phyloP scores from a whole-genome alignment of 2,113 vertebrate genomes.

The Spermophilus dauricus region DNA sequence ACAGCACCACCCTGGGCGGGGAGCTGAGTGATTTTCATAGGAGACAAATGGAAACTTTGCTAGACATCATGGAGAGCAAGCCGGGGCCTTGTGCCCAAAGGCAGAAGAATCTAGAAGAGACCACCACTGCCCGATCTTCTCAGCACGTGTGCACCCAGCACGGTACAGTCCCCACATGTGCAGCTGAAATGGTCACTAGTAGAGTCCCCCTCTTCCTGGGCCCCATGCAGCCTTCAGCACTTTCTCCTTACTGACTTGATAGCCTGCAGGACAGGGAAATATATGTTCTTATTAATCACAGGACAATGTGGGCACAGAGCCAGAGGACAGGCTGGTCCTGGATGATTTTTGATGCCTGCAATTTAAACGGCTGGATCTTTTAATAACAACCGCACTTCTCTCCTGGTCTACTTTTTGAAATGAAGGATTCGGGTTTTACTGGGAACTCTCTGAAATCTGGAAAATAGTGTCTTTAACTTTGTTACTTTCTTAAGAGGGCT shows the following conservation, averaged over 20 bases:
- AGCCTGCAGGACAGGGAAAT: neutral
- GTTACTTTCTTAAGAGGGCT: neutral
- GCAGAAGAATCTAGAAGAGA: slow-evolving; percentile 44
- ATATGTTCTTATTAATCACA: slow-evolving; percentile 48
- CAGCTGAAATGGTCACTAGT: neutral
- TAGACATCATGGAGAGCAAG: neutral
- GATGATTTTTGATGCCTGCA: slow-evolving; percentile 6
- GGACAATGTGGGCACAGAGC: slow-evolving; percentile 38
- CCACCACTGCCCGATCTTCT: neutral
- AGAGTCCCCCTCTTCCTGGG: neutral
- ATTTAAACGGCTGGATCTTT: slow-evolving; percentile 1
- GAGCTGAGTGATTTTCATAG: slow-evolving; percentile 2
- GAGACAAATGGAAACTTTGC: slow-evolving; percentile 12
- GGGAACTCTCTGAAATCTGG: slow-evolving; percentile 15
- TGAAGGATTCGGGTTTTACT: slow-evolving; percentile 9
- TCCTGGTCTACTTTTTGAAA: slow-evolving; percentile 32
- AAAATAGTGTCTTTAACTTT: neutral
- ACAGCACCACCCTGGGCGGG: neutral
- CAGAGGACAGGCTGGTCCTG: slow-evolving; percentile 20
- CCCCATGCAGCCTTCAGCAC: neutral
- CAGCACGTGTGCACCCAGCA: slow-evolving; percentile 54
- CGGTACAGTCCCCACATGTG: neutral
- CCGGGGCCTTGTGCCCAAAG: neutral
- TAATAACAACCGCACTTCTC: neutral
- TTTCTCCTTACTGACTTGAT: neutral